Base-by-base conservation (phyloP, 2,888 invertebrate species). In the Drosophila anceps region DNA sequence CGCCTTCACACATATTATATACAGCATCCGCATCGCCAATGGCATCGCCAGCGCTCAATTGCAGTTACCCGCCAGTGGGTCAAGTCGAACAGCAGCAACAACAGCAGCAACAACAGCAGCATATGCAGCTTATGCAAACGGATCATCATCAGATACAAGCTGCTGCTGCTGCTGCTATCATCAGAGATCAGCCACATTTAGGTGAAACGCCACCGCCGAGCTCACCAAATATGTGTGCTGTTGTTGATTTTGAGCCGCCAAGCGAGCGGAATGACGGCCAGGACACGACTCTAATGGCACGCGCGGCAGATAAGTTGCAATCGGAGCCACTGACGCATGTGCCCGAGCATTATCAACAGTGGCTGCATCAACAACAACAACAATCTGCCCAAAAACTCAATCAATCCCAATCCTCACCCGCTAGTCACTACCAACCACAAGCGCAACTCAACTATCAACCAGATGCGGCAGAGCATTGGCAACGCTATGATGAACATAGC, bases 21-120 rank as follows among this genome's bases (percentile, higher is more conserved):
- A 86, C 77, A 24, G 72, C 91, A 43, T 79, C 91, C 53, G 81
- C 90, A 65, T 88, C 92, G 10, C 91, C 92, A 33, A 91, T 92
- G 90, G 89, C 89, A 60, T 92, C 92, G 10, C 92, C 92, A 41
- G 91, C 90, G 1, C 73, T 88, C 1, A 91, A 89, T 65, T 91
- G 91, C 65, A 90, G 86, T 29, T 82, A 91, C 50, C 87, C 88
- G 20, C 75, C 84, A 1, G 82, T 82, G 1, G 31, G 55, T 0
- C 79, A 74, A 33, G 37, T 58, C 1, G 81, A 81, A 51, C 69
- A 74, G 15, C 69, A 75, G 48, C 76, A 63, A 15, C 24, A 35
- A 15, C n/a, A 27, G 2, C 46, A 24, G 5, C 68, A 76, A 39
- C 76, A 63, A 12, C 20, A 35, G 24, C 51, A 33, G 27, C 37